Base-by-base conservation (phyloP, 1,140 invertebrate species). In the Atopsyche davidsoni region DNA sequence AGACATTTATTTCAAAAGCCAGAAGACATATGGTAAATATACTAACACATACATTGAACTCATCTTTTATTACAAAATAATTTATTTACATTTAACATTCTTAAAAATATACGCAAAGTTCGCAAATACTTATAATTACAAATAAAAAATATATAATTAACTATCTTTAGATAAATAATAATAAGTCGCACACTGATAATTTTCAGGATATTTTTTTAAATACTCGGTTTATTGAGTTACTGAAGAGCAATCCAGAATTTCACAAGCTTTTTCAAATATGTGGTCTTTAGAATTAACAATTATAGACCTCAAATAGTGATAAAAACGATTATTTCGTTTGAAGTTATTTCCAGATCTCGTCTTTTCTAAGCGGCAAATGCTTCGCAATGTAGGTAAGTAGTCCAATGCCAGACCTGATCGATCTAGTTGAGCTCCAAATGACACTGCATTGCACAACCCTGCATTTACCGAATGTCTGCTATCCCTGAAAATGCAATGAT, bases 321-420 rank as follows among this genome's bases (percentile, higher is more conserved):
- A 79, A 62, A 80, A 82, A 34, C 79, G 66, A 65, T 70, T 81
- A 58, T 73, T 77, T 62, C 73, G 69, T 62, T 66, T 79, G 16
- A 51, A 59, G 58, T 66, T 73, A 17, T 51, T 64, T 31, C 68
- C 64, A 3, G 72, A 69, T 55, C 79, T 73, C 10, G 59, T 55
- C 51, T 69, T 72, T 58, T 82, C 80, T 23, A 71, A 64, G 39
- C 78, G 70, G 46, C 76, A 77, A 31, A 82, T 78, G 28, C 64
- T 62, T 16, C 80, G 70, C 48, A 80, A 68, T 1, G 59, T 53
- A 2, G 80, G 66, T 65, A 79, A 76, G 50, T 78, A 80, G 57
- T 82, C 80, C 14, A 79, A 40, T 0, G 68, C 63, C 1, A 69
- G 48, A 6, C 65, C 61, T 48, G 56, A 60, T 32, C 66, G 54